These are phyloP conservation scores for Hyles lineata DNA, from an alignment of 2,888 invertebrate genomes.

Conservation along the genomic window DNA sequence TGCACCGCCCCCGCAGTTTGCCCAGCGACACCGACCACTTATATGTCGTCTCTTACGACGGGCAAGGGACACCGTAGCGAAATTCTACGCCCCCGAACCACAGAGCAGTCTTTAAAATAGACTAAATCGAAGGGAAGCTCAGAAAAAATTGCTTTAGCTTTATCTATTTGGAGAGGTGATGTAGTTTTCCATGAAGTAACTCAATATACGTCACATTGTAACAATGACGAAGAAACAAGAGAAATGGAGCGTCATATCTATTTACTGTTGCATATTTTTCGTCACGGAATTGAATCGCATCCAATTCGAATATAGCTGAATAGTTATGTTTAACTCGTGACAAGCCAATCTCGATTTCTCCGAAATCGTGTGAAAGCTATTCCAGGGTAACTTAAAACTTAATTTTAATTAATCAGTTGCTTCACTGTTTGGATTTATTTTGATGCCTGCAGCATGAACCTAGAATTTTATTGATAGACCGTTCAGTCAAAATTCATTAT, in stretches of 20 bases:
- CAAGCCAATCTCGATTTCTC: not conserved
- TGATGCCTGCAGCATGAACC: too few relatives aligned
- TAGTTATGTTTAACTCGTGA: not conserved
- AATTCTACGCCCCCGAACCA: too few relatives aligned
- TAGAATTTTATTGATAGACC: not conserved
- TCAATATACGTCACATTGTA: not conserved
- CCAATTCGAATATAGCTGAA: not conserved
- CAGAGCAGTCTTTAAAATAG: too few relatives aligned
- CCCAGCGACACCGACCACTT: too few relatives aligned
- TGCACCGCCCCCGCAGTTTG: too few relatives aligned
- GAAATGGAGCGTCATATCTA: not conserved
- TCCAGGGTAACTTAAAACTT: not conserved
- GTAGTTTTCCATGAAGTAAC: not conserved
- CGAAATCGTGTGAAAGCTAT: not conserved
- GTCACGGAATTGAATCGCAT: not conserved
- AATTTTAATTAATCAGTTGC: not conserved
- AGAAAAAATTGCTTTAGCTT: not conserved
- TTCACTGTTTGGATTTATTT: too few relatives aligned
- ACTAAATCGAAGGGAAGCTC: too few relatives aligned
- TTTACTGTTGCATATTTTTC: constrained; percentile 8
- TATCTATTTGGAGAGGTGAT: not conserved
- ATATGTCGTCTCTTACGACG: too few relatives aligned
- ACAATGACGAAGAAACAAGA: not conserved
- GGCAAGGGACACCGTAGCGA: too few relatives aligned
- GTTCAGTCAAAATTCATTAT: too few relatives aligned